Evolutionary conservation across 2,113 vertebrate genomes (phyloP).

Genomic region (Chloropsis cyanopogon): DNA sequence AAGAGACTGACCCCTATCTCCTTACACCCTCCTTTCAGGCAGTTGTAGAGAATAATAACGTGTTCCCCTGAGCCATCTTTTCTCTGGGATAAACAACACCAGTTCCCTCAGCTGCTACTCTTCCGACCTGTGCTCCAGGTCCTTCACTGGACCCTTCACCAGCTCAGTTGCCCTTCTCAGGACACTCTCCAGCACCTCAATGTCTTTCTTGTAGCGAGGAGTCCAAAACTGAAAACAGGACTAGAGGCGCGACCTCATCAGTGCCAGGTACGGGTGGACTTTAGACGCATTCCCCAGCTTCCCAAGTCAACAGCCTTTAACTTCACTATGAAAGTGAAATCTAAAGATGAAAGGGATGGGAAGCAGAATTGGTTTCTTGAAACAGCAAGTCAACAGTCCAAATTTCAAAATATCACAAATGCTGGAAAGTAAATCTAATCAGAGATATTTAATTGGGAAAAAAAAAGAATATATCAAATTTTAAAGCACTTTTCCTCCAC

Average conservation of each 20-base stretch:
- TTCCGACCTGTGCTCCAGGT: background rate
- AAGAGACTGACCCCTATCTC: fast-evolving
- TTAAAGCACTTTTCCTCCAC: background rate
- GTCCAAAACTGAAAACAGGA: background rate
- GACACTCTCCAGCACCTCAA: background rate
- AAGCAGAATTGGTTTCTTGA: background rate
- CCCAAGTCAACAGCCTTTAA: no score
- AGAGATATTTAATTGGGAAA: background rate
- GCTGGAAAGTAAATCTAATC: background rate
- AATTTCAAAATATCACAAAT: background rate
- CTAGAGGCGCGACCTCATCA: background rate
- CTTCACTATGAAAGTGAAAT: background rate
- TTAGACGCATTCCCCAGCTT: background rate
- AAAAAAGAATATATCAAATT: background rate
- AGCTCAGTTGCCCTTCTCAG: background rate
- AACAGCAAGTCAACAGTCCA: background rate
- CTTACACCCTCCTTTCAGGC: background rate
- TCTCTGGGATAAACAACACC: background rate
- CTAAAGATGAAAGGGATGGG: background rate
- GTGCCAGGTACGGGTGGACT: background rate
- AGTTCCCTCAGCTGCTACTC: background rate
- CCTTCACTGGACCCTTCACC: background rate
- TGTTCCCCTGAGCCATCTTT: background rate
- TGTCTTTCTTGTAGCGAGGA: background rate
- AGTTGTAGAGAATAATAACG: background rate